Conservation (phyloP, 1,140 invertebrate genomes). For the Drosophila subpulchrella region DNA sequence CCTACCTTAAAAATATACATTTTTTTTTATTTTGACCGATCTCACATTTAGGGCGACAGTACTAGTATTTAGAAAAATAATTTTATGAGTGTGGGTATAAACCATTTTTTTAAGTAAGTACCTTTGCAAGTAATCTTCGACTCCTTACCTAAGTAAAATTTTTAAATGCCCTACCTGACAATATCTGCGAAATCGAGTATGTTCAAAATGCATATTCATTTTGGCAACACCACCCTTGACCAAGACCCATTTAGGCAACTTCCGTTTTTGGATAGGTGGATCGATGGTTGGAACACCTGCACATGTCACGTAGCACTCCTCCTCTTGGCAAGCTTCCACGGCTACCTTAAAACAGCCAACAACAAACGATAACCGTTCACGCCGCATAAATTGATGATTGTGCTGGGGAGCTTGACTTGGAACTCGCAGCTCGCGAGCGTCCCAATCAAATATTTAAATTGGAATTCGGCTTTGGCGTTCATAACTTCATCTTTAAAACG, state of each 20-base stretch:
- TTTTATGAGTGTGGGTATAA: too few species aligned
- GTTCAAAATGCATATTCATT: constrained; percentile 5
- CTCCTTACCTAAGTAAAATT: too few species aligned
- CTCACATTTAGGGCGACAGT: too few species aligned
- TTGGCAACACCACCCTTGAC: constrained; percentile 58
- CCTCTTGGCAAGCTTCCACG: constrained; percentile 43
- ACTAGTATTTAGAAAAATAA: too few species aligned
- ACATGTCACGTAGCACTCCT: constrained; percentile 63
- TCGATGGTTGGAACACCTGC: constrained; percentile 64
- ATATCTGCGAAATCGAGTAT: too few species aligned
- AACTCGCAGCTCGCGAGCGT: constrained; percentile 14
- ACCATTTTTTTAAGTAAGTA: too few species aligned
- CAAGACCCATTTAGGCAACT: constrained; percentile 58
- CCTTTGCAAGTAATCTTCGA: too few species aligned
- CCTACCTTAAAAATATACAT: too few species aligned
- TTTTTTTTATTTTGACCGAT: too few species aligned
- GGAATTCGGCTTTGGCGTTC: constrained; percentile 52
- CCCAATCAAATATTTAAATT: constrained; percentile 82
- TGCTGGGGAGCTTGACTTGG: constrained; percentile 9
- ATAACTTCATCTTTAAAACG: constrained; percentile 82
- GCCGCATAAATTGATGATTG: constrained; percentile 80
- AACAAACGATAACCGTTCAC: constrained; percentile 73
- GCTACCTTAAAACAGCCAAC: constrained; percentile 59
- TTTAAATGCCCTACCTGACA: too few species aligned
- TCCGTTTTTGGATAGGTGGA: constrained; percentile 42